These are phyloP conservation scores for Zonitis immaculata DNA, from an alignment of 2,888 invertebrate genomes.

Conservation along the genomic window DNA sequence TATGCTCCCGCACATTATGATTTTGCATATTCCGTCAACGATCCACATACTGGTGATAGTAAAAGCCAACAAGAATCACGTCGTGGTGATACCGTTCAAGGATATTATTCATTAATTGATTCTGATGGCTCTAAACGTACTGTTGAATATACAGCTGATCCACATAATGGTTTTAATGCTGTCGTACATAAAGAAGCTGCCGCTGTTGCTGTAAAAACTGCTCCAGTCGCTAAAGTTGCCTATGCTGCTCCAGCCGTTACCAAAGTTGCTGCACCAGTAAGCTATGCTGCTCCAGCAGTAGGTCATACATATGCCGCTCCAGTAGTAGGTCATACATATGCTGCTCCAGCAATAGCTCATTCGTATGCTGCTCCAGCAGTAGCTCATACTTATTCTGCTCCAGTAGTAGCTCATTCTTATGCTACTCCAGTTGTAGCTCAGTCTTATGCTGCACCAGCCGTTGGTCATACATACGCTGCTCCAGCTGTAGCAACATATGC, in stretches of 20 bases:
- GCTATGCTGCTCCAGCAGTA: conserved; percentile 23
- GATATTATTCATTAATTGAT: conserved; percentile 51
- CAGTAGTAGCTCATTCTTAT: conserved; percentile 8
- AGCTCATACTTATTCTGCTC: conserved; percentile 20
- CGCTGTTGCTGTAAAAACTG: conserved; percentile 36
- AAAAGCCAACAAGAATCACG: conserved; percentile 52
- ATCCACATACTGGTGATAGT: conserved; percentile 49
- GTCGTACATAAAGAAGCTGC: conserved; percentile 51
- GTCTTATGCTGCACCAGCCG: conserved; percentile 18
- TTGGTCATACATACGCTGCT: conserved; percentile 20
- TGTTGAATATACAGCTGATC: conserved; percentile 53
- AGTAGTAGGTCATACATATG: conserved; percentile 20
- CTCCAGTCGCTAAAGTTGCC: conserved; percentile 29
- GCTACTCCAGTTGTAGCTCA: conserved; percentile 10
- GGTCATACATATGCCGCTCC: conserved; percentile 23
- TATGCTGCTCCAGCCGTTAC: conserved; percentile 20
- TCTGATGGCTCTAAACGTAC: conserved; percentile 51
- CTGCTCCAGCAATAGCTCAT: conserved; percentile 7
- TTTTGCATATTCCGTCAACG: conserved; percentile 50
- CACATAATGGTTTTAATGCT: conserved; percentile 52
- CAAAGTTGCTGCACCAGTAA: conserved; percentile 18
- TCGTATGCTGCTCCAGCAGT: background rate
- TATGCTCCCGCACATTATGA: conserved; percentile 50
- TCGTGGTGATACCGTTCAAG: conserved; percentile 51
- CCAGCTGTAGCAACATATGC: conserved; percentile 3